A percentile compares a stretch with the other conserved stretches of the same genome.
Evolutionary conservation across 2,888 invertebrate species (phyloP).

Genomic region (Cantharis flavilabris): DNA sequence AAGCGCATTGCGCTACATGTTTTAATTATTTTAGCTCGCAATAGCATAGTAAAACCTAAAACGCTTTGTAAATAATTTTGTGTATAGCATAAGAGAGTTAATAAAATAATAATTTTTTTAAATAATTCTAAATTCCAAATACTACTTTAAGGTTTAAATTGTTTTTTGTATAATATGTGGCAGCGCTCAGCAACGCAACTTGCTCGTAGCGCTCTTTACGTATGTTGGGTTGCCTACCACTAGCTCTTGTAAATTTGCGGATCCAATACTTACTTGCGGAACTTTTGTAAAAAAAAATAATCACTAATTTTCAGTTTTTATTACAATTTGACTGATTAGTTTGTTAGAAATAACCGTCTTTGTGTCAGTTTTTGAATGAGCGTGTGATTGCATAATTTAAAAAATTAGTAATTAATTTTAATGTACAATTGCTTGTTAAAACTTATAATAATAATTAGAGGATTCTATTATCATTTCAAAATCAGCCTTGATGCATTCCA

Average conservation of each 20-base stretch:
- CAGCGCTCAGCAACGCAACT: not conserved
- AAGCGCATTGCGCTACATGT: not conserved
- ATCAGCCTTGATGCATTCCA: not conserved
- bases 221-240: not conserved
- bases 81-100: not conserved
- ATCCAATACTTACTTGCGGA: not conserved
- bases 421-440: not conserved
- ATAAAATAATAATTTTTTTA: not conserved
- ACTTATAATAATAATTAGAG: not conserved
- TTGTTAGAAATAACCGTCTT: conserved; percentile 2
- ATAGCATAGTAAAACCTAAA: not conserved
- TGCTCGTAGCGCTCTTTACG: not conserved
- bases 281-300: not conserved
- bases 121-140: not conserved
- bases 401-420: not conserved
- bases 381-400: not conserved
- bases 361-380: not conserved
- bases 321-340: conserved; percentile 23
- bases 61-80: not conserved
- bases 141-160: not conserved
- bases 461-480: not conserved
- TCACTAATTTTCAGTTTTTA: conserved; percentile 15
- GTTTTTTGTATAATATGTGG: not conserved
- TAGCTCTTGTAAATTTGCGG: not conserved
- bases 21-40: not conserved